Base-by-base conservation (phyloP, 2,113 vertebrate species). In the Erythrolamprus reginae region DNA sequence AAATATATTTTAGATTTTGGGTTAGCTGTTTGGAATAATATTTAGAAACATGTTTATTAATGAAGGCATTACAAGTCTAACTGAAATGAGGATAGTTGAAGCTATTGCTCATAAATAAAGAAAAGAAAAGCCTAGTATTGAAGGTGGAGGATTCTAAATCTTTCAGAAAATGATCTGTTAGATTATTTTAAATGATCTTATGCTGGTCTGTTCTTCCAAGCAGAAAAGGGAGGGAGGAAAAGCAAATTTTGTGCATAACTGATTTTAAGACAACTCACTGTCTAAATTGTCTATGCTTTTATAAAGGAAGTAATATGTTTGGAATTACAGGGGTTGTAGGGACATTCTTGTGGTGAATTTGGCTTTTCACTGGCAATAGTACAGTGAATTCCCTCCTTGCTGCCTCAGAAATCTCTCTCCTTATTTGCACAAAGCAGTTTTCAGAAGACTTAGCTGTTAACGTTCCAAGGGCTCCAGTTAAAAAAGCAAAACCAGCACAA, bases 301-400 rank as follows among this genome's bases (percentile, higher is more conserved):
- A 93, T 93, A 94, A 95, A 93, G 95, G 95, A 97, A 97, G 97
- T 96, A 98, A 98, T 97, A 96, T 98, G 98, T 97, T 98, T 98
- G 97, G 97, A 97, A 98, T 98, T 98, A 98, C 92, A 96, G 95
- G 82, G 97, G 96, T 97, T 97, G 96, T 96, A 98, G 97, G 97
- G 97, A 98, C 98, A 98, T 98, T 98, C 97, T 98, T 98, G 98
- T 95, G 98, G 98, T 91, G 92, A 97, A 97, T 96, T 97, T 97
- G 97, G 97, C 96, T 97, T 96, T 97, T 97, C 94, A 94, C 96
- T 97, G 96, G 95, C 93, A 96, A 94, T 94, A 86, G 55, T 86
- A 82, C 53, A 3, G 10, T 88, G 85, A 84, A 87, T 2, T 0
- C 13, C 3, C 53, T 92, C 90, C 84, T 88, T 82, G 89, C 92